Conservation (phyloP, 2,888 invertebrate species). For the Netelia inedita region DNA sequence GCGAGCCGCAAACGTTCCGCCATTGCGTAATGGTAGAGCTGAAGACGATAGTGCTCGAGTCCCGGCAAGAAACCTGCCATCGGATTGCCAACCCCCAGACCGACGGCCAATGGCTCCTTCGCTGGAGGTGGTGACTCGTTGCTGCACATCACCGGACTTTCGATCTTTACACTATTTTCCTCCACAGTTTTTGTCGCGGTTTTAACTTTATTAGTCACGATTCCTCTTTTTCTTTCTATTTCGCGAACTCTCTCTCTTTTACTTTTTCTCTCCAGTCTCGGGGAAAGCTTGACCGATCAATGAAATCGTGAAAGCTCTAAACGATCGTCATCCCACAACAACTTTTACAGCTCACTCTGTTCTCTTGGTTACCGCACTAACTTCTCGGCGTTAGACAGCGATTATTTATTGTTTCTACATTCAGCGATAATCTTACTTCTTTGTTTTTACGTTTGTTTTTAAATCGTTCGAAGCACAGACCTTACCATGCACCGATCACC, state of each 20-base stretch:
- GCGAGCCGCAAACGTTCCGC: slow-evolving; percentile 91
- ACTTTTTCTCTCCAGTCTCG: background rate
- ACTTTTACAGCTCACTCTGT: background rate
- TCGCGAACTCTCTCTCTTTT: too few species aligned
- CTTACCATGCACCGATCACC: background rate
- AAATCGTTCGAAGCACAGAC: background rate
- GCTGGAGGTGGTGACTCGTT: slow-evolving; percentile 83
- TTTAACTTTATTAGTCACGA: background rate
- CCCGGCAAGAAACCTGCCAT: slow-evolving; percentile 86
- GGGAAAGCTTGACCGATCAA: background rate
- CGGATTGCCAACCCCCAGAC: slow-evolving; percentile 78
- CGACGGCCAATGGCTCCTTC: slow-evolving; percentile 80
- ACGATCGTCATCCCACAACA: slow-evolving; percentile 2
- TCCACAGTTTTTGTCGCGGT: background rate
- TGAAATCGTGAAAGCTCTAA: background rate
- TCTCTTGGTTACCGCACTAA: background rate
- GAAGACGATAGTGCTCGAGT: slow-evolving; percentile 93
- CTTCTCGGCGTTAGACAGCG: background rate
- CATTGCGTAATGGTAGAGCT: slow-evolving; percentile 95
- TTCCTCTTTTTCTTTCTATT: background rate
- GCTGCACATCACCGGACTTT: slow-evolving; percentile 81
- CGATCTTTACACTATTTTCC: slow-evolving; percentile 3
- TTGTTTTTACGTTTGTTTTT: background rate
- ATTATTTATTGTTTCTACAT: background rate
- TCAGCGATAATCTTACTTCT: background rate